phyloP scores from a whole-genome alignment of 35 echinoderm and acorn worm genomes.

The Stichopus chloronotus region DNA sequence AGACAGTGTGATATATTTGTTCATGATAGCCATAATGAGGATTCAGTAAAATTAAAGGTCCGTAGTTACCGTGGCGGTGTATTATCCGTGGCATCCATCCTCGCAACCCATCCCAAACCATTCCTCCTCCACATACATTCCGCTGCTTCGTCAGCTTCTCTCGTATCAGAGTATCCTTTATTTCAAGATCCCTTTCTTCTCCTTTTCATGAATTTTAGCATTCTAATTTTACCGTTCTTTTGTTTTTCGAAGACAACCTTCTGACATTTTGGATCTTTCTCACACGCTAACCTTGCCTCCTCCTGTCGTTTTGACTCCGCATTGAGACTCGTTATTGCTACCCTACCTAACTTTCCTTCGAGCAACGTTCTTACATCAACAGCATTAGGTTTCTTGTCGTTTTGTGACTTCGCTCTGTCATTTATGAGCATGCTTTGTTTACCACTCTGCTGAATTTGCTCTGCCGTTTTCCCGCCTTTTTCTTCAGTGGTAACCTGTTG shows the following conservation, averaged over 20 bases:
- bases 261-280: constrained; percentile 10
- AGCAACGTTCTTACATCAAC: not conserved
- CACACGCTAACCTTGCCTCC: constrained; percentile 33
- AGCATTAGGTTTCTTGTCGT: not conserved
- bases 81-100: too few species aligned
- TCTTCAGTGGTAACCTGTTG: not conserved
- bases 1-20: too few species aligned
- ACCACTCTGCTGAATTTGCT: too few species aligned
- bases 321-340: not conserved
- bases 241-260: constrained; percentile 8
- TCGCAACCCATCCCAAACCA: too few species aligned
- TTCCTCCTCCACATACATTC: too few species aligned
- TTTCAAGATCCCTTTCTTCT: not conserved
- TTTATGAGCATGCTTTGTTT: not conserved
- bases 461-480: not conserved
- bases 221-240: not conserved
- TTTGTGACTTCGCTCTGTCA: not conserved
- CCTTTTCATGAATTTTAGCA: not conserved
- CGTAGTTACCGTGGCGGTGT: too few species aligned
- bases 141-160: too few species aligned
- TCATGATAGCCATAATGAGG: too few species aligned
- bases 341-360: not conserved
- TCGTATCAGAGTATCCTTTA: not conserved
- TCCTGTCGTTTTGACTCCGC: not conserved
- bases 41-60: too few species aligned